Evolutionary conservation across 2,888 invertebrate genomes (phyloP).

Genomic region (Nycteola revayana): DNA sequence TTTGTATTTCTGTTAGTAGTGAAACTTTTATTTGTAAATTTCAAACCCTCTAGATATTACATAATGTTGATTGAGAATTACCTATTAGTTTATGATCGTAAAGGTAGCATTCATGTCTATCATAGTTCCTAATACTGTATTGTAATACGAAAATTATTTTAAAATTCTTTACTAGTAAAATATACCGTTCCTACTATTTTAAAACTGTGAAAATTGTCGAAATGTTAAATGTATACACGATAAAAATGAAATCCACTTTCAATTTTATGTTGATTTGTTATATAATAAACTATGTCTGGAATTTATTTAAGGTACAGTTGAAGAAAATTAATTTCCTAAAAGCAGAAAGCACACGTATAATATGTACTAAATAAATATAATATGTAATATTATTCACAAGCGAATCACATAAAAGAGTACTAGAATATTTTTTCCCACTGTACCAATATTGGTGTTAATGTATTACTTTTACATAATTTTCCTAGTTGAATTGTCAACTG

Average conservation of each 20-base stretch:
- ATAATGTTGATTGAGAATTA: conserved; percentile 67
- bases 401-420: conserved; percentile 13
- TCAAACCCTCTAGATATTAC: conserved; percentile 50
- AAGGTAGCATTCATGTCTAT: conserved; percentile 77
- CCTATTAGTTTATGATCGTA: conserved; percentile 71
- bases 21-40: conserved; percentile 54
- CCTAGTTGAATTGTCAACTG: conserved; percentile 29
- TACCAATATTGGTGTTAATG: conserved; percentile 28
- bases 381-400: conserved; percentile 8
- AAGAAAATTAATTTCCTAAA: conserved; percentile 20
- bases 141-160: conserved; percentile 78
- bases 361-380: background rate
- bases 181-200: conserved; percentile 81
- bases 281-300: conserved; percentile 37
- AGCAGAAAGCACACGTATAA: background rate
- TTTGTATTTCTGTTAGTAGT: conserved; percentile 62
- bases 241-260: conserved; percentile 44
- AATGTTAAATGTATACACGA: conserved; percentile 58
- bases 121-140: conserved; percentile 82
- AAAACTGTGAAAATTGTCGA: conserved; percentile 57
- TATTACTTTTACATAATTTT: conserved; percentile 27
- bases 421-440: conserved; percentile 25
- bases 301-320: conserved; percentile 41
- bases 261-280: conserved; percentile 43
- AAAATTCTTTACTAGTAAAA: conserved; percentile 80